Conservation (phyloP, 1,140 invertebrate species). For the Glossosoma conforme region DNA sequence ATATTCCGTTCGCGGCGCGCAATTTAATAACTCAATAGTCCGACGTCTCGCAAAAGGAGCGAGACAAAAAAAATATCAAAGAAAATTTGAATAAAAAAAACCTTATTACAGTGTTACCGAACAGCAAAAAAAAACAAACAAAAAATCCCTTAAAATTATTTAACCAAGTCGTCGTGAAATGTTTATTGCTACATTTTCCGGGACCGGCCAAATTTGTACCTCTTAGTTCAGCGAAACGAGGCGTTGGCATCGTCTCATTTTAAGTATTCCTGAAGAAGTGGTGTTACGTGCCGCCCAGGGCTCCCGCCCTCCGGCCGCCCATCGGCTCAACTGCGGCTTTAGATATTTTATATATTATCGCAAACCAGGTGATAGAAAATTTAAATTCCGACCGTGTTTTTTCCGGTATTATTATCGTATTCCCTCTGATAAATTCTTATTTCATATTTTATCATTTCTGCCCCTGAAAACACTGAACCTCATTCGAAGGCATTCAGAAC, state of each 20-base stretch:
- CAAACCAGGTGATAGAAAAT: slow-evolving; percentile 16
- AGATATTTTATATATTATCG: slow-evolving; percentile 8
- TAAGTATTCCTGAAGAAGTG: slow-evolving; percentile 28
- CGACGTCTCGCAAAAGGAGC: too few relatives aligned
- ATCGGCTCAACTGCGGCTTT: neutral
- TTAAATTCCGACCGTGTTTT: slow-evolving; percentile 10
- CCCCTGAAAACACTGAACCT: too few relatives aligned
- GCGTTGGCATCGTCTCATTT: slow-evolving; percentile 21
- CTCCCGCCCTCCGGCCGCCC: neutral
- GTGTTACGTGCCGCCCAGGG: slow-evolving; percentile 17
- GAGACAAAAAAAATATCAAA: too few relatives aligned
- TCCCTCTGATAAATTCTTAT: too few relatives aligned
- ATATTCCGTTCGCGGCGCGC: too few relatives aligned
- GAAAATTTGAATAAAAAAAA: too few relatives aligned
- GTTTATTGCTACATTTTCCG: slow-evolving; percentile 17
- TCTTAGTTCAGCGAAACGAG: slow-evolving; percentile 9
- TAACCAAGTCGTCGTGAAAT: slow-evolving; percentile 12
- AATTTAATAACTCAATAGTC: too few relatives aligned
- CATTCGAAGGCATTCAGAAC: too few relatives aligned
- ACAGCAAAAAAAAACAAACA: slow-evolving; percentile 5
- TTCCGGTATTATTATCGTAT: too few relatives aligned
- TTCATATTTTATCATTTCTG: too few relatives aligned
- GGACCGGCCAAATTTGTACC: slow-evolving; percentile 20
- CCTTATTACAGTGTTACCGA: too few relatives aligned
- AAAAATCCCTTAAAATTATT: slow-evolving; percentile 8